Base-by-base conservation (phyloP, 2,888 invertebrate species). In the Blastobasis lacticolella region DNA sequence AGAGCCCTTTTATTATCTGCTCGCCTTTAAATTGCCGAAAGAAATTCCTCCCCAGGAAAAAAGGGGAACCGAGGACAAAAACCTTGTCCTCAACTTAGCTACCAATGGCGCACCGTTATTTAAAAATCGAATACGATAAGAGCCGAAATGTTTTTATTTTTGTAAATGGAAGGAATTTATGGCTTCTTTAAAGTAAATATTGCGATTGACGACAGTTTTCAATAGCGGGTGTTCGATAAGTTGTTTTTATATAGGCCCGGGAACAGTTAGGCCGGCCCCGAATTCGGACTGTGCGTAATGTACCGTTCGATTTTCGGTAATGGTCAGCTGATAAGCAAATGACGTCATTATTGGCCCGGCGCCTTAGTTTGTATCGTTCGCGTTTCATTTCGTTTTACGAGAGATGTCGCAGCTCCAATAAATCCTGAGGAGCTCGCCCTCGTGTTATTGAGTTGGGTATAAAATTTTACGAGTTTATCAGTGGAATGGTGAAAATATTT, bases 1-100 rank as follows among this genome's bases (percentile, higher is more conserved):
- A 88, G 85, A 85, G 87, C 86, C 88, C 84, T 87, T 89, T 88
- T 89, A 89, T 89, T 89, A 88, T 88, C 88, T 84, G 72, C 82
- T 81, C 78, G 82, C 75, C 80, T 87, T 76, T 85, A 85, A 89
- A 89, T 88, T 88, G 83, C 83, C 81, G 73, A 88, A 84, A 86
- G 82, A 84, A 88, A 83, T 83, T 82, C 77, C 75, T 77, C 73
- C 78, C 77, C 71, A 72, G 69, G 73, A 76, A 81, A 81, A 83
- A 85, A 78, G 79, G 81, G 83, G 81, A 75, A 76, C 73, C 57
- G 75, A 75, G 81, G 78, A 82, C 79, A 81, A 82, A 72, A 85
- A 83, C 82, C 81, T 77, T 79, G 82, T 78, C 78, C 76, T 77
- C 75, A 71, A 79, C 77, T 78, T 71, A 75, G 80, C 78, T 81